Evolutionary conservation across 2,797 vertebrate genomes (phyloP), one percentile per base, ranked within the genome.

Genomic region (Molossus molossus): DNA sequence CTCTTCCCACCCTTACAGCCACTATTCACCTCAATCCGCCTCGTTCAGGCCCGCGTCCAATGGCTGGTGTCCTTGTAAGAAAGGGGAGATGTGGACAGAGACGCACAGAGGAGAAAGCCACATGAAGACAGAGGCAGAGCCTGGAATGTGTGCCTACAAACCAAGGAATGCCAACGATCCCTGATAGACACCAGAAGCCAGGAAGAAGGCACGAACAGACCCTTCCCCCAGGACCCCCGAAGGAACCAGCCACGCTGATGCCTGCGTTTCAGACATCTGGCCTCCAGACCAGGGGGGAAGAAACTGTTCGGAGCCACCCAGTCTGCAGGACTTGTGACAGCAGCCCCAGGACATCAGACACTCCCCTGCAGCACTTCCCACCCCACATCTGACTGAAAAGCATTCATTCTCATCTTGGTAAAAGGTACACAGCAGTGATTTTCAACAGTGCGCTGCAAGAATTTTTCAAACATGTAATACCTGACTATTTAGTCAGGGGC

Each of bases 371-470:
- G 84, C 75, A 37, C 17, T 1, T 20, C 33, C 48, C 3, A 11
- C 10, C n/a, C 33, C 3, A 1, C 27, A 0, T 6, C 4, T 2
- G 8, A 21, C 0, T 0, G 15, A 9, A 58, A 11, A 12, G 20
- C 7, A 4, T 6, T 40, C 12, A 1, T 1, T 10, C 53, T 29
- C 4, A 3, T 27, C 27, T 45, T 4, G 2, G n/a, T 29, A 29
- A 29, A 14, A 33, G 33, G 77, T 3, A 40, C 8, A 70, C 3
- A 12, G 33, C 67, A 23, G 33, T 8, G 33, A 12, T 40, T 21
- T 40, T 12, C 67, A 37, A 4, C 33, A 0, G 20, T 13, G 20
- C 4, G 10, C 4, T 10, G 18, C 67, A 23, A 40, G 33, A 3
- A 37, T 11, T 9, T 70, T 40, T 11, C 25, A 45, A 72, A 40